These are phyloP conservation scores for Sarcophaga subvicina DNA, from an alignment of 2,888 invertebrate genomes.

Conservation along the genomic window DNA sequence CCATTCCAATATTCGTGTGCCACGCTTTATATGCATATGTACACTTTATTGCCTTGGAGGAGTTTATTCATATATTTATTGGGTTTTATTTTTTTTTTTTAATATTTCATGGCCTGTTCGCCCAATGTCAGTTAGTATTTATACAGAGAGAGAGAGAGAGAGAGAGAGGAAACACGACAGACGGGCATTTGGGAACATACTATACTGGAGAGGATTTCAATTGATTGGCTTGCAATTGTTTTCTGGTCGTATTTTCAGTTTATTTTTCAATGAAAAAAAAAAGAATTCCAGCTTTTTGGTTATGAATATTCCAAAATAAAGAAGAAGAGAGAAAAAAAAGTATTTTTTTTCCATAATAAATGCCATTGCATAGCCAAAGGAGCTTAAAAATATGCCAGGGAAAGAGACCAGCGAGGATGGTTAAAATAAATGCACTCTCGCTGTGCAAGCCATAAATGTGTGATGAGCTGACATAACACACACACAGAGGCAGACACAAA, in stretches of 20 bases:
- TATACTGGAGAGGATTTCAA: slow-evolving; percentile 20
- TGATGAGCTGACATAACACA: slow-evolving; percentile 16
- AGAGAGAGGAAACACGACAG: too few species aligned
- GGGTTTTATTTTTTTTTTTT: slow-evolving; percentile 17
- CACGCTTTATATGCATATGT: neutral
- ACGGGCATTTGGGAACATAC: slow-evolving; percentile 1
- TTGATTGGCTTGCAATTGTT: slow-evolving; percentile 41
- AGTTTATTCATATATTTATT: neutral
- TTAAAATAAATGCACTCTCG: neutral
- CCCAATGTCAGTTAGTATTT: slow-evolving; percentile 2
- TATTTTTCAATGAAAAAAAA: neutral
- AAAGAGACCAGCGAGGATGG: too few species aligned
- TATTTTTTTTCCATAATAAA: neutral
- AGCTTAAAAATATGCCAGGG: neutral
- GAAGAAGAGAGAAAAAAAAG: neutral
- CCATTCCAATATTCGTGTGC: neutral
- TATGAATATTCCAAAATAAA: slow-evolving; percentile 42
- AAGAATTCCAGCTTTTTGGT: slow-evolving; percentile 30
- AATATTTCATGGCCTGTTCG: slow-evolving; percentile 32
- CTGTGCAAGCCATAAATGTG: slow-evolving; percentile 17
- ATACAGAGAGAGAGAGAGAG: neutral
- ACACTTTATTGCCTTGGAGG: slow-evolving; percentile 39
- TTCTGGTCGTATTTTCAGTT: neutral
- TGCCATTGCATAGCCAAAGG: neutral
- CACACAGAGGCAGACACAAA: neutral